A percentile compares a stretch with the other conserved stretches of the same genome.
These are phyloP conservation scores for Philereme vetulata DNA, from an alignment of 2,888 invertebrate genomes.

Conservation along the genomic window DNA sequence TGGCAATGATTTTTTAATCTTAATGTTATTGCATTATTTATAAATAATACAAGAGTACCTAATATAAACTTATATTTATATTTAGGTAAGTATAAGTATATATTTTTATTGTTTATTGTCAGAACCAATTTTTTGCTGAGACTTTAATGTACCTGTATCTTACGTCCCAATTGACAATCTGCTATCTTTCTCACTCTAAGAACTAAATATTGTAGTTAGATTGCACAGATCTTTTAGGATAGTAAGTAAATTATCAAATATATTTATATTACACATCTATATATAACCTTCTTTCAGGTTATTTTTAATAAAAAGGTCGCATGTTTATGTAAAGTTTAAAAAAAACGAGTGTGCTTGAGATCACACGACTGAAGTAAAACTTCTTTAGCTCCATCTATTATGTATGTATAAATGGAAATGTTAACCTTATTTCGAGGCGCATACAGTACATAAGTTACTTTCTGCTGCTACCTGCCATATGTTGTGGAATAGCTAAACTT, in stretches of 20 bases:
- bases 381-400: too few species aligned
- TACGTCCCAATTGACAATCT: constrained; percentile 39
- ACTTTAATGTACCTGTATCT: constrained; percentile 33
- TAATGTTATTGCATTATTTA: neutral
- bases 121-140: constrained; percentile 27
- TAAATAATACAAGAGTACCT: neutral
- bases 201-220: constrained; percentile 57
- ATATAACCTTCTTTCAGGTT: neutral
- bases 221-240: constrained; percentile 54
- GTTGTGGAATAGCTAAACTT: too few species aligned
- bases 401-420: too few species aligned
- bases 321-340: neutral
- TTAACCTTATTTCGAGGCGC: too few species aligned
- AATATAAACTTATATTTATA: neutral
- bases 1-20: neutral
- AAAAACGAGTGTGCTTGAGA: too few species aligned
- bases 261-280: constrained; percentile 42
- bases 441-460: too few species aligned
- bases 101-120: constrained; percentile 19
- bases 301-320: neutral
- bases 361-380: too few species aligned
- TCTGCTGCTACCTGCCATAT: too few species aligned
- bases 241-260: constrained; percentile 37
- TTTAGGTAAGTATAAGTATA: constrained; percentile 4
- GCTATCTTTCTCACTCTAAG: constrained; percentile 50